Base-by-base conservation (phyloP, 2,888 invertebrate species). In the Philhelius pedissequus region DNA sequence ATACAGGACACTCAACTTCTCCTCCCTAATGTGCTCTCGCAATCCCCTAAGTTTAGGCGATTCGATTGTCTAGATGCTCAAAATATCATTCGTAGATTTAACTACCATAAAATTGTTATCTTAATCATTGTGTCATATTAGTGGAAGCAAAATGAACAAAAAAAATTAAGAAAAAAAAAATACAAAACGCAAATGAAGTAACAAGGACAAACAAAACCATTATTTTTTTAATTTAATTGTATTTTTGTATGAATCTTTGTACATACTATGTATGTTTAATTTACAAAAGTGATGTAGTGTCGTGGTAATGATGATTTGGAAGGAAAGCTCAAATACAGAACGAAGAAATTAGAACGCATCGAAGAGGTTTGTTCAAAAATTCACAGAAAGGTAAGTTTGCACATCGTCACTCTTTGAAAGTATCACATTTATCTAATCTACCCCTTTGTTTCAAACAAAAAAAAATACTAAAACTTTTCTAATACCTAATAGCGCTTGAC, bases 101-200 rank as follows among this genome's bases (percentile, higher is more conserved):
- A 71, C 80, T 80, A 80, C 84, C 75, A 70, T 80, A 74, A n/a
- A 64, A 76, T 48, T 80, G 84, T 84, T 80, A 71, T 84, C 71
- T 84, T 56, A 75, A 84, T 80, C 84, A 84, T 71, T 84, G 84
- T 84, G 84, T 84, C 84, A 84, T 84, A 84, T 80, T 84, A 80
- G 66, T 78, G 79, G 74, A 84, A 80, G 84, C 84, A 80, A 84
- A 83, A 68, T 75, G 76, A 84, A 84, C 75, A 80, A 84, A 79
- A 84, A 79, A 48, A 8, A 9, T 3, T 15, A 73, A 38, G n/a
- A n/a, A n/a, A 68, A 79, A 83, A 84, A 84, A 80, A 74, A 62
- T 62, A 54, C 20, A 68, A 75, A 69, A 81, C 58, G 27, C 45
- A 75, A 69, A 71, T 82, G 77, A 82, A 82, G 32, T 82, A 82